These are phyloP conservation scores for Phrynosoma platyrhinos DNA, from an alignment of 2,113 vertebrate species.

Conservation along the genomic window DNA sequence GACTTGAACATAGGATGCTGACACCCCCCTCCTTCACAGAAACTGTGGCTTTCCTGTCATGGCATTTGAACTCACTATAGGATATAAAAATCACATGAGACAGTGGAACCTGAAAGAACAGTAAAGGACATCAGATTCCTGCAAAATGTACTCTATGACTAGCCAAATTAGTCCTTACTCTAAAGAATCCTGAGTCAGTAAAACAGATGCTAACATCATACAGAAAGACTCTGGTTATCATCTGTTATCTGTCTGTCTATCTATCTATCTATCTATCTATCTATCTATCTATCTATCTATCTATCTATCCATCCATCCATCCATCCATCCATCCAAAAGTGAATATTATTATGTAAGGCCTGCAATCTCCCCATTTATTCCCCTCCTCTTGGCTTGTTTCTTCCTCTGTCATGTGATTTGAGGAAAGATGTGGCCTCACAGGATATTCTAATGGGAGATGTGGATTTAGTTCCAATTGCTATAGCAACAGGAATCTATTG, in stretches of 20 bases:
- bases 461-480: slow-evolving; percentile 19
- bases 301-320: no score
- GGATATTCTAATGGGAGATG: not conserved
- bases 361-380: not conserved
- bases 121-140: not conserved
- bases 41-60: not conserved
- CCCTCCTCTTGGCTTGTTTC: not conserved
- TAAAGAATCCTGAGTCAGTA: not conserved
- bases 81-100: not conserved
- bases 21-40: not conserved
- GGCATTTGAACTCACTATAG: not conserved
- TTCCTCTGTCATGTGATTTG: not conserved
- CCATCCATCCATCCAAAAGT: not conserved
- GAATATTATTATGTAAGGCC: not conserved
- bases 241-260: no score
- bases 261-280: no score
- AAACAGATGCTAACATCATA: not conserved
- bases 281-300: no score
- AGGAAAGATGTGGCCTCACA: not conserved
- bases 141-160: not conserved
- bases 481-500: not conserved
- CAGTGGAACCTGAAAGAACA: not conserved
- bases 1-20: not conserved
- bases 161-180: not conserved
- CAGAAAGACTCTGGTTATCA: not conserved